These are phyloP conservation scores for Orussus abietinus DNA, from an alignment of 1,140 invertebrate species.

Conservation along the genomic window DNA sequence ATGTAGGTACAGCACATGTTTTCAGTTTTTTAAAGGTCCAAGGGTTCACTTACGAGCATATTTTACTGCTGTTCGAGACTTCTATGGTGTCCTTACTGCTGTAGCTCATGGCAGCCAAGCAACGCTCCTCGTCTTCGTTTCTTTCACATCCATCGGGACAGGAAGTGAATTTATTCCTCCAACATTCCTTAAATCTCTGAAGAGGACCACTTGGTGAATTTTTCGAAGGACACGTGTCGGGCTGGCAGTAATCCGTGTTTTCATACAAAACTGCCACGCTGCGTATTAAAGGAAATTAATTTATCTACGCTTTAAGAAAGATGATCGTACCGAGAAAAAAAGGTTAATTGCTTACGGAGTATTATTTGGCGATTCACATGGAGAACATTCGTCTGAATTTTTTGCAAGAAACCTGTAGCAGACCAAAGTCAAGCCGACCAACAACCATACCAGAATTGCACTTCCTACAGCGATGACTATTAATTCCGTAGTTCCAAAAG, in stretches of 20 bases:
- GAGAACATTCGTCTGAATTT: constrained; percentile 19
- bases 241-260: constrained; percentile 29
- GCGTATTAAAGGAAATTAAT: constrained; percentile 1
- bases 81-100: constrained; percentile 25
- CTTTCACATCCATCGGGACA: constrained; percentile 19
- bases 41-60: constrained; percentile 23
- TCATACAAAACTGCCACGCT: constrained; percentile 32
- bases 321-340: constrained; percentile 1
- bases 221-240: constrained; percentile 15
- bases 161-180: constrained; percentile 23
- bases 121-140: constrained; percentile 26
- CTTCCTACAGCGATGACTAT: constrained; percentile 30
- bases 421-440: constrained; percentile 30
- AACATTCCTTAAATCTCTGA: constrained; percentile 23
- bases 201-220: constrained; percentile 8
- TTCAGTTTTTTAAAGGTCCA: too few species aligned
- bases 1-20: too few species aligned
- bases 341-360: constrained; percentile 20
- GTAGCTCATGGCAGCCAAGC: constrained; percentile 27
- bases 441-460: constrained; percentile 30
- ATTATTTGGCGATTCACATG: constrained; percentile 19
- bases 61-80: constrained; percentile 18
- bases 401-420: constrained; percentile 30
- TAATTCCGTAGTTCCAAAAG: constrained; percentile 24
- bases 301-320: constrained; percentile 8